These are phyloP conservation scores for Enteromius trimaculatus DNA, from an alignment of 2,797 vertebrate species.

Conservation along the genomic window DNA sequence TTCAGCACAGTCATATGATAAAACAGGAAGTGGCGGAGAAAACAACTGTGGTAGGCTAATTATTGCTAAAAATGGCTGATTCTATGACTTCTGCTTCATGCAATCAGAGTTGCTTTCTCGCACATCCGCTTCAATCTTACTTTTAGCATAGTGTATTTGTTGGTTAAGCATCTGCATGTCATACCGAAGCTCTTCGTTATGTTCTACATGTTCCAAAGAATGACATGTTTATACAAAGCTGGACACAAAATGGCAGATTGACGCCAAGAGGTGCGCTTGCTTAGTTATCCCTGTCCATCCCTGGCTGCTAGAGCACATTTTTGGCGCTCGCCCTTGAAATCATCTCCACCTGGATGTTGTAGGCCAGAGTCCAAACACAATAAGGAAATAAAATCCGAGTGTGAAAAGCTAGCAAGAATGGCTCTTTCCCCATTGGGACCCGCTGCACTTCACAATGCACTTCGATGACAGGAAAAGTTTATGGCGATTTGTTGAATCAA, in stretches of 20 bases:
- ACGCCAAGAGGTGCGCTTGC: constrained; percentile 55
- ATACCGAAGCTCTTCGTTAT: constrained; percentile 8
- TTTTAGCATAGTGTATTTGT: not conserved
- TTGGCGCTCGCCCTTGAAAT: constrained; percentile 62
- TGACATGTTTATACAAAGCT: constrained; percentile 50
- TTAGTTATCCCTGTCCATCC: constrained; percentile 61
- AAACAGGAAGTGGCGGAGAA: constrained; percentile 52
- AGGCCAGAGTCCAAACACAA: constrained; percentile 63
- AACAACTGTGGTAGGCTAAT: constrained; percentile 27
- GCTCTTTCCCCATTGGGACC: constrained; percentile 52
- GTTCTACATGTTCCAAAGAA: constrained; percentile 48
- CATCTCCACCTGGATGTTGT: constrained; percentile 67
- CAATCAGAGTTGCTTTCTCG: not conserved
- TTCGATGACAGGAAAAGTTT: constrained; percentile 63
- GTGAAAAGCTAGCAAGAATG: constrained; percentile 61
- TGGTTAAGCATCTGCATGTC: constrained; percentile 5
- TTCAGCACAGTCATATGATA: constrained; percentile 35
- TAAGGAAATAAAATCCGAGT: constrained; percentile 66
- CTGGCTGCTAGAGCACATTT: constrained; percentile 58
- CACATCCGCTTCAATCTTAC: not conserved
- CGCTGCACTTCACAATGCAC: constrained; percentile 56
- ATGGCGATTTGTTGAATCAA: constrained; percentile 60
- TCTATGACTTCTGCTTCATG: not conserved
- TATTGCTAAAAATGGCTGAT: constrained; percentile 30
- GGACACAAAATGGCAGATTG: constrained; percentile 55